These are phyloP conservation scores for Linnaemya tessellans DNA, from an alignment of 2,888 invertebrate genomes.

Conservation along the genomic window DNA sequence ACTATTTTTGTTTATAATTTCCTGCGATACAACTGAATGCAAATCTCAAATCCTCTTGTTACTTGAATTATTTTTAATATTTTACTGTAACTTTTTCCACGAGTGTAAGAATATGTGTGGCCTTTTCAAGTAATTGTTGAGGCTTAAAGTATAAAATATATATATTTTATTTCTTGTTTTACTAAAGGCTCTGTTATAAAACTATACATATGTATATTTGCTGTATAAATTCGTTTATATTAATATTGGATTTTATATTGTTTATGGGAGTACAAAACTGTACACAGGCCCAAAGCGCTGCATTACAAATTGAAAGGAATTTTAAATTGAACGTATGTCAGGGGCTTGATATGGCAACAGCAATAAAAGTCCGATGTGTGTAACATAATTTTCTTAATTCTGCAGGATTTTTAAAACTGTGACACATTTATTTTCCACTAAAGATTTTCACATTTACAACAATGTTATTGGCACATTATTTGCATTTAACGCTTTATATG, in stretches of 20 bases:
- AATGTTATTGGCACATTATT: neutral
- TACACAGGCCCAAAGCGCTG: neutral
- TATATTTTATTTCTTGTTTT: neutral
- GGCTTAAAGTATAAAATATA: constrained; percentile 32
- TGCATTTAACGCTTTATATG: constrained; percentile 33
- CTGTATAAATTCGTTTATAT: constrained; percentile 20
- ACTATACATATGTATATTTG: neutral
- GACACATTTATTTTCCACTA: neutral
- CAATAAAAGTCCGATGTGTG: neutral
- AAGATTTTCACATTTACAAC: constrained; percentile 43
- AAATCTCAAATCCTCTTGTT: too few species aligned
- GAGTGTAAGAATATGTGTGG: constrained; percentile 27
- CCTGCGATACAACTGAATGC: too few species aligned
- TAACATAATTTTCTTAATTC: constrained; percentile 37
- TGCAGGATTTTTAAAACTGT: constrained; percentile 21
- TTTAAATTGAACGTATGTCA: constrained; percentile 42
- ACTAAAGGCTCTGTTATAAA: neutral
- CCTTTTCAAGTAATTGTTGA: constrained; percentile 52
- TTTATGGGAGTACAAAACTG: neutral
- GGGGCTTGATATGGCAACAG: constrained; percentile 32
- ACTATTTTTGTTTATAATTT: too few species aligned
- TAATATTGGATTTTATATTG: neutral
- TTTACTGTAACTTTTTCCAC: neutral
- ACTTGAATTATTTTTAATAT: neutral
- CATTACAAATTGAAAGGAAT: constrained; percentile 42